Conservation (phyloP, 2,113 vertebrate species). For the Brienomyrus brachyistius region DNA sequence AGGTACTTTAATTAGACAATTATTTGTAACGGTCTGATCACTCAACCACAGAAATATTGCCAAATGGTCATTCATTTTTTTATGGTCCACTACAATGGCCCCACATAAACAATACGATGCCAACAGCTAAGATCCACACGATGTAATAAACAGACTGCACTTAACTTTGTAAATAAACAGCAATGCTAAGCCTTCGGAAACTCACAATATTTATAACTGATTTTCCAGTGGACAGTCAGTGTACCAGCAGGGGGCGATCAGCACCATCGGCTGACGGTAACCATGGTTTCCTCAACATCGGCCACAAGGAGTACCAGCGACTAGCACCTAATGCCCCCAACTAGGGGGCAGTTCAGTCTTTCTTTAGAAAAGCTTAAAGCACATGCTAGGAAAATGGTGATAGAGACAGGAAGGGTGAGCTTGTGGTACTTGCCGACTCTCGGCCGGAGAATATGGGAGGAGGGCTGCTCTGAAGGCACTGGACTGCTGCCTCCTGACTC, state of each 20-base stretch:
- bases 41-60: not conserved
- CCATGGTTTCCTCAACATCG: not conserved
- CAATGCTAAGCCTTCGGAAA: not conserved
- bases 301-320: not conserved
- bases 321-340: not conserved
- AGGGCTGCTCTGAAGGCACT: not conserved
- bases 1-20: not conserved
- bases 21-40: not conserved
- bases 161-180: not conserved
- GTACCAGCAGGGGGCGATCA: not conserved
- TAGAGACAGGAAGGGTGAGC: not conserved
- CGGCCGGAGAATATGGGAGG: not conserved
- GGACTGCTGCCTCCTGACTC: not conserved
- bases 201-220: not conserved
- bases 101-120: not conserved
- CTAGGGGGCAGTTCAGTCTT: not conserved
- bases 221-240: not conserved
- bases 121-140: not conserved
- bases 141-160: not conserved
- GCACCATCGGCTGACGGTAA: not conserved
- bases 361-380: not conserved
- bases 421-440: not conserved
- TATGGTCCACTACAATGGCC: not conserved
- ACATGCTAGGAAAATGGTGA: not conserved
- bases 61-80: not conserved